phyloP scores from a whole-genome alignment of 35 echinoderm and acorn worm species.

The Patiria miniata region DNA sequence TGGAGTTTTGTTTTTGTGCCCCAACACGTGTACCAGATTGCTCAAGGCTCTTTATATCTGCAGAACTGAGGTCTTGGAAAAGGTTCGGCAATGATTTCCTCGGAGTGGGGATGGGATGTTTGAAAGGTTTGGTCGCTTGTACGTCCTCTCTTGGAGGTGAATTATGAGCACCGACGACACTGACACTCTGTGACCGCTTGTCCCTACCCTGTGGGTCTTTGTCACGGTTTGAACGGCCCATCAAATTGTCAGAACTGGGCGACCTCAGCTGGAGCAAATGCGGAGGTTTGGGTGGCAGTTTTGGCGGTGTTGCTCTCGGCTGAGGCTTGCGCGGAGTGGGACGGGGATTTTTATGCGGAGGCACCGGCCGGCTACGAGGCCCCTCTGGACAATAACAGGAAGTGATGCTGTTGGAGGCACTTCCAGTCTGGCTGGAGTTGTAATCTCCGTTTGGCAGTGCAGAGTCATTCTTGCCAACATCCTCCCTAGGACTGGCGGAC shows the following conservation, averaged over 20 bases:
- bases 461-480: slow-evolving; percentile 6
- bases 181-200: slow-evolving; percentile 3
- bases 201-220: not conserved
- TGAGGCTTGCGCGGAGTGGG: not conserved
- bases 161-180: not conserved
- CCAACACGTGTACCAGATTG: not conserved
- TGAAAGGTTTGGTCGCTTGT: not conserved
- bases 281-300: slow-evolving; percentile 45
- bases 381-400: slow-evolving; percentile 14
- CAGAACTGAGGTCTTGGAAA: not conserved
- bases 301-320: slow-evolving; percentile 15
- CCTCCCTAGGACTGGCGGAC: not conserved
- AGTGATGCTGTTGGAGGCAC: not conserved
- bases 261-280: slow-evolving; percentile 30
- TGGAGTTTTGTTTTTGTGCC: not conserved
- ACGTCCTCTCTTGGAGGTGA: not conserved
- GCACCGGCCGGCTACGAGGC: not conserved
- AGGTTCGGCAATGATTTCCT: not conserved
- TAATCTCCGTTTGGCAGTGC: not conserved
- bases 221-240: not conserved
- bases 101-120: not conserved
- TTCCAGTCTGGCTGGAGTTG: not conserved
- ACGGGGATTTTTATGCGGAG: not conserved
- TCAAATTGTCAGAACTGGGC: not conserved
- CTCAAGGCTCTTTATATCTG: not conserved